phyloP scores from a whole-genome alignment of 2,113 vertebrate genomes.

The Tychaedon coryphoeus region DNA sequence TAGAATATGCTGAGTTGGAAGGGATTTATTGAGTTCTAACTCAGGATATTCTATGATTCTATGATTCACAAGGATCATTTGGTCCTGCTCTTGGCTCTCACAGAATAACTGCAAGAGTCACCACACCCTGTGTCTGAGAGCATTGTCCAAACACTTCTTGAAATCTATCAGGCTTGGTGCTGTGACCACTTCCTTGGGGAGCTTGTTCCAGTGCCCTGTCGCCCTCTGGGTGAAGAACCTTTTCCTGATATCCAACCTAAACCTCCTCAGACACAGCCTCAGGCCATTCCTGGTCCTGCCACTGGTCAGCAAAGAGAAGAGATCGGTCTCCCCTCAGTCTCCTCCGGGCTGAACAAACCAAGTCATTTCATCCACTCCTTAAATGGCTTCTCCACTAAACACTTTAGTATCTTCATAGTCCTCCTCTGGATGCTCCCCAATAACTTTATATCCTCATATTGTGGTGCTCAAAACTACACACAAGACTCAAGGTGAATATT shows the following conservation, averaged over 20 bases:
- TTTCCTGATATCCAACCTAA: too few species aligned
- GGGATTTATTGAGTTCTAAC: neutral
- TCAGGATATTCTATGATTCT: neutral
- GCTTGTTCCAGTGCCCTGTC: fast-evolving
- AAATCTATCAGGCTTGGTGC: neutral
- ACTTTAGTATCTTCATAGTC: neutral
- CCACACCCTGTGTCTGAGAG: neutral
- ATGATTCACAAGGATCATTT: neutral
- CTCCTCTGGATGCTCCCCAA: neutral
- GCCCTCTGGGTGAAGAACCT: neutral
- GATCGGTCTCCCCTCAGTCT: neutral
- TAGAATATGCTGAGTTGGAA: neutral
- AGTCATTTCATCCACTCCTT: neutral
- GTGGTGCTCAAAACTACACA: neutral
- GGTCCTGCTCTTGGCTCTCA: fast-evolving
- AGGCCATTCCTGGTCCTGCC: neutral
- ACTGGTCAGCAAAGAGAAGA: neutral
- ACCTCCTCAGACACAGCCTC: neutral
- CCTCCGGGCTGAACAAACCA: neutral
- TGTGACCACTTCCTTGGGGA: neutral
- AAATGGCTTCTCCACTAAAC: neutral
- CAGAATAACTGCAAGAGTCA: neutral
- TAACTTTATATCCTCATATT: neutral
- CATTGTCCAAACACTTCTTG: fast-evolving
- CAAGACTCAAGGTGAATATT: neutral